Base-by-base conservation (phyloP, 2,888 invertebrate species). In the Notocelia uddmanniana region DNA sequence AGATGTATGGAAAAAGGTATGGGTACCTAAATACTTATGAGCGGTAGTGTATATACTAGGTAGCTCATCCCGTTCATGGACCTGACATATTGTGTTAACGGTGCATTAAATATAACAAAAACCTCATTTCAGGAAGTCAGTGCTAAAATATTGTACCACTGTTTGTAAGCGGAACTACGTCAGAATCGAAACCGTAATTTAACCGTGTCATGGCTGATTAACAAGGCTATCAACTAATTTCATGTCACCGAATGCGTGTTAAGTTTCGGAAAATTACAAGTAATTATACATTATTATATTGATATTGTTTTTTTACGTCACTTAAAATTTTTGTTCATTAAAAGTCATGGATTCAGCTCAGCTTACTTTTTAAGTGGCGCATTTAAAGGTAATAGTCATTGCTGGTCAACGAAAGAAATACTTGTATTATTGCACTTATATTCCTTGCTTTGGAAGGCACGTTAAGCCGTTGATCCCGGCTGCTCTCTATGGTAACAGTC, bases 131-230 rank as follows among this genome's bases (percentile, higher is more conserved):
- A 26, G 15, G 9, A n/a, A 55, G 55, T 55, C 26, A 2, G 26
- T 55, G n/a, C 9, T 0, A 55, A 9, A 55, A 55, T 15, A 13
- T 55, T 26, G 23, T 26, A 54, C 6, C 26, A 54, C 6, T 55
- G 15, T 26, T 55, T 23, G n/a, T 8, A 54, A 54, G 8, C 26
- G n/a, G 55, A 55, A 21, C 13, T 6, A n/a, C 21, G 23, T 6
- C 18, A 5, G 13, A 2, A 50, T 11, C 18, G 55, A n/a, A 18
- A n/a, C 13, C 3, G 9, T 18, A 34, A 0, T 31, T 18, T 11
- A 57, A 57, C 57, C 45, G 21, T 63, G 63, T 63, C 63, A 63
- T 52, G 64, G 64, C n/a, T 54, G n/a, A 23, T n/a, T n/a, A 54
- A 23, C 52, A 64, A 64, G 64, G 64, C 2, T 54, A 52, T 15